phyloP scores from a whole-genome alignment of 2,888 invertebrate genomes.

The Suillia variegata region DNA sequence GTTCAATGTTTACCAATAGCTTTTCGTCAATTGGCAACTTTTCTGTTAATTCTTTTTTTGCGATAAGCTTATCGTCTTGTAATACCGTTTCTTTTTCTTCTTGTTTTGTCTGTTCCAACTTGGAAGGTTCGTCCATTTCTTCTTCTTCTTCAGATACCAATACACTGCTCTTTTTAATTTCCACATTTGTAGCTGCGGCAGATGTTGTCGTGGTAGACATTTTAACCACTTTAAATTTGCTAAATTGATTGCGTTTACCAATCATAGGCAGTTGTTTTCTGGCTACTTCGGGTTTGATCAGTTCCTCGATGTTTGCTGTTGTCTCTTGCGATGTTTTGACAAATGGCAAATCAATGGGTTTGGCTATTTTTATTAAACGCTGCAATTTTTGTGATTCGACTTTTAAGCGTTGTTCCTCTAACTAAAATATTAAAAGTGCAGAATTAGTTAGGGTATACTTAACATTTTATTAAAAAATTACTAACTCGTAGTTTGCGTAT shows the following conservation, averaged over 20 bases:
- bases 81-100: constrained; percentile 1
- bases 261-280: constrained; percentile 60
- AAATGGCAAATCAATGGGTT: constrained; percentile 69
- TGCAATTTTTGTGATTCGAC: constrained; percentile 72
- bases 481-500: constrained; percentile 65
- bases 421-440: too few species aligned
- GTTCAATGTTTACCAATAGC: constrained; percentile 6
- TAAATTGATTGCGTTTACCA: constrained; percentile 61
- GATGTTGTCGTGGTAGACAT: constrained; percentile 25
- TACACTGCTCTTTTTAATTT: constrained; percentile 26
- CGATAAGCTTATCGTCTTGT: background rate
- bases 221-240: constrained; percentile 51
- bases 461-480: too few species aligned
- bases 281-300: constrained; percentile 28
- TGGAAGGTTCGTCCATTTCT: constrained; percentile 33
- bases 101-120: constrained; percentile 13
- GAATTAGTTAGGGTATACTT: background rate
- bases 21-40: constrained; percentile 1
- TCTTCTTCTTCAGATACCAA: constrained; percentile 47
- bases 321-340: constrained; percentile 57
- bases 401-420: constrained; percentile 71
- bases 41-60: background rate
- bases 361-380: constrained; percentile 75
- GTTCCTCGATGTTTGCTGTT: constrained; percentile 20
- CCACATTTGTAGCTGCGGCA: constrained; percentile 21